Evolutionary conservation across 2,797 vertebrate species (phyloP).

Genomic region (Glyptemys insculpta): DNA sequence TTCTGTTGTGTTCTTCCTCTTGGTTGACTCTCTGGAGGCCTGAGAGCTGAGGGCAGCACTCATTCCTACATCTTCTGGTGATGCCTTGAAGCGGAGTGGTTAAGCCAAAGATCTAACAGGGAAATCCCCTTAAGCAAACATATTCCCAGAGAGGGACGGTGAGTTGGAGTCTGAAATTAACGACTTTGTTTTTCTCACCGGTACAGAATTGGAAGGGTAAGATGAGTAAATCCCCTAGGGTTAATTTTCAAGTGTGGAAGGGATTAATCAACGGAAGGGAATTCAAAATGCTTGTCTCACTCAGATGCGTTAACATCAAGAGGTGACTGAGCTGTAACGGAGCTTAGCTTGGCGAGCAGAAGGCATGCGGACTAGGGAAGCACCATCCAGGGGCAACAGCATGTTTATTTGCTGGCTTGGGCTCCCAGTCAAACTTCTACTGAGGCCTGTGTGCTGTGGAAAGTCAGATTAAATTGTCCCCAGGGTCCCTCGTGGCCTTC

Average conservation of each 20-base stretch:
- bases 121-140: constrained; percentile 67
- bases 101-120: constrained; percentile 58
- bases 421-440: not conserved
- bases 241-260: constrained; percentile 33
- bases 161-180: constrained; percentile 67
- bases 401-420: not conserved
- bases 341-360: constrained; percentile 1
- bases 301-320: not conserved
- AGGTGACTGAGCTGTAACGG: not conserved
- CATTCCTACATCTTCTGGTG: constrained; percentile 60
- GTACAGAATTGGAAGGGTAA: constrained; percentile 52
- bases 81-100: constrained; percentile 59
- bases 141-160: constrained; percentile 67
- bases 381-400: not conserved
- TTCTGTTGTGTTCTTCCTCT: constrained; percentile 47
- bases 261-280: constrained; percentile 24
- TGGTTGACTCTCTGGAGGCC: constrained; percentile 72
- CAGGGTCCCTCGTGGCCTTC: not conserved
- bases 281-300: constrained; percentile 18
- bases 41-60: constrained; percentile 68
- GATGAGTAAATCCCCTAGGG: constrained; percentile 57
- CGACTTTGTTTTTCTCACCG: constrained; percentile 64
- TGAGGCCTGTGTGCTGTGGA: not conserved
- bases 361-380: not conserved
- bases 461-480: not conserved